Evolutionary conservation across 2,888 invertebrate genomes (phyloP), one percentile per base, ranked within the genome.

Genomic region (Melangyna quadrimaculata): DNA sequence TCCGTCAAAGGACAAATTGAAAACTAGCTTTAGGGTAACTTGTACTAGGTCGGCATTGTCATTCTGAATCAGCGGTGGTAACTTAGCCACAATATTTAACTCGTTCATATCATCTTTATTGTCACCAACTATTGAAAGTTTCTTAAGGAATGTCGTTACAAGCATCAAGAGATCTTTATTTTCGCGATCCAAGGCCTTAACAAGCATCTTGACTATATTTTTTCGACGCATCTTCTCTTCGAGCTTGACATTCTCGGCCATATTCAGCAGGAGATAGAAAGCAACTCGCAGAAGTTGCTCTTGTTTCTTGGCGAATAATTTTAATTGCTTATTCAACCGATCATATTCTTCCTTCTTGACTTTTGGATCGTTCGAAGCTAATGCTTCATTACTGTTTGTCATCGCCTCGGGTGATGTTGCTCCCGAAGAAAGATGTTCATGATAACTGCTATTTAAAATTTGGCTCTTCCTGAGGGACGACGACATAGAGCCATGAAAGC

Each of bases 221-320:
- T 98, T 97, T 89, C 97, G 97, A 32, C 97, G 95, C 97, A 99
- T 99, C 93, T 99, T 99, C 92, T 98, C 96, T 92, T 99, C 99
- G 3, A 99, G 96, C 91, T 96, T 96, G 9, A 97, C 95, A 93
- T 98, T 99, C 92, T 98, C 98, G 4, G 99, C 97, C 92, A 99
- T 96, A 91, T 99, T 99, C 65, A 99, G 93, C 72, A 99, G 93
- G 90, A 99, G 94, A 92, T 98, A 98, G 91, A 97, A 97, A 3
- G 97, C 97, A 57, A 98, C 98, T 91, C 98, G 93, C 37, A 99
- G 93, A 24, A 99, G 93, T 90, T 98, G 97, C 90, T 99, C 98
- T 91, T 99, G 99, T 92, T 98, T 98, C 89, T 96, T 96, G 14
- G 98, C 96, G 78, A 98, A 93, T 45, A 95, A 94, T 90, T 96